Conservation (phyloP, 2,113 vertebrate species). For the Pterophyllum scalare region DNA sequence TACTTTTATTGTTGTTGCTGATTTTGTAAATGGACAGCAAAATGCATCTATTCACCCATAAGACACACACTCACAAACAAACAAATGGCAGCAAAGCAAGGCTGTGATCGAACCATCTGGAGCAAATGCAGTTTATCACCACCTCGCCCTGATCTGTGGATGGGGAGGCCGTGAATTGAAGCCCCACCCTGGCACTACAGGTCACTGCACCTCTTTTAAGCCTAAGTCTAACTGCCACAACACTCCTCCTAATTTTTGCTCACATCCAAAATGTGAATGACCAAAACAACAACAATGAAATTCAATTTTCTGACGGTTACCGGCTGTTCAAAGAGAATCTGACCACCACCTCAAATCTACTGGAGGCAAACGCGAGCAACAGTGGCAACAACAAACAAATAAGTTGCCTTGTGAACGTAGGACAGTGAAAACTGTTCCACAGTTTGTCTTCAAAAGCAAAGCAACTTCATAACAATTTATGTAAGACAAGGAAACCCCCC, state of each 20-base stretch:
- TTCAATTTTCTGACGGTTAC: background rate
- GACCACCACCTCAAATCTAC: accelerated
- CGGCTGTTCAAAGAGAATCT: background rate
- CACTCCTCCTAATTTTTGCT: background rate
- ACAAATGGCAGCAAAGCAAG: background rate
- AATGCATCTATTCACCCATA: background rate
- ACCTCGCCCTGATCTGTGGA: background rate
- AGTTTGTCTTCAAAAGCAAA: background rate
- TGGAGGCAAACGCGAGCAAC: no score
- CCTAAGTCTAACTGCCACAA: background rate
- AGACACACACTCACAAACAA: background rate
- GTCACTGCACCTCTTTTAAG: background rate
- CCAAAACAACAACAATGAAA: background rate
- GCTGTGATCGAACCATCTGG: background rate
- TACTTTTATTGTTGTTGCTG: background rate
- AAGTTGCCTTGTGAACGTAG: background rate
- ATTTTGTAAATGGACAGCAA: background rate
- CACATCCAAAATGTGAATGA: background rate
- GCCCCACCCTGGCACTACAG: background rate
- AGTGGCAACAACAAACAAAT: background rate
- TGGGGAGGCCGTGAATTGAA: background rate
- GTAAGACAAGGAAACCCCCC: background rate
- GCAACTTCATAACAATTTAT: background rate
- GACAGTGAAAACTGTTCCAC: background rate
- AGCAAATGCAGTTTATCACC: background rate